These are phyloP conservation scores for Heliconius congener DNA, from an alignment of 1,140 invertebrate genomes.

Conservation along the genomic window DNA sequence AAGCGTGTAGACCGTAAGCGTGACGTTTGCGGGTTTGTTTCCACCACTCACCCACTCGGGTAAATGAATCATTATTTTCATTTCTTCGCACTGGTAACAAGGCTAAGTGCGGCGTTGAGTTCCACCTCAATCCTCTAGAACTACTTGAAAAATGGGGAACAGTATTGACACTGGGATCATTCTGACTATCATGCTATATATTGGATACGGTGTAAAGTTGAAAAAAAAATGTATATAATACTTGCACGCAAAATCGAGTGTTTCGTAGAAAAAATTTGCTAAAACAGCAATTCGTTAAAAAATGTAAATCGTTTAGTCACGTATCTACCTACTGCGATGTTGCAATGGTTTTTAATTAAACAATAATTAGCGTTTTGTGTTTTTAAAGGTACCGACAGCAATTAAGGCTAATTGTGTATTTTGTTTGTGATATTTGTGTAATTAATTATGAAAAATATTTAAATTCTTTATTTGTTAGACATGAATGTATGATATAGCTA, in stretches of 20 bases:
- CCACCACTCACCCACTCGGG: too few species aligned
- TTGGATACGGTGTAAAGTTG: too few species aligned
- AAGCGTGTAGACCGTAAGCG: neutral
- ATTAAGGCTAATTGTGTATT: conserved; percentile 29
- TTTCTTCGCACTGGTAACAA: too few species aligned
- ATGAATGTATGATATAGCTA: neutral
- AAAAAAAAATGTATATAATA: neutral
- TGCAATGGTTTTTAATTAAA: conserved; percentile 29
- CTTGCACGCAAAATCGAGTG: conserved; percentile 4
- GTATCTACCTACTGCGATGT: conserved; percentile 27
- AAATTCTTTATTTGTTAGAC: neutral
- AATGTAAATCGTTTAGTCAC: conserved; percentile 34
- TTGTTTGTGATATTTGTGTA: conserved; percentile 17
- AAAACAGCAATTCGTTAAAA: conserved; percentile 28
- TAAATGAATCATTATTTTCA: too few species aligned
- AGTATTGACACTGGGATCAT: too few species aligned
- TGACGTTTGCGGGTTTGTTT: neutral
- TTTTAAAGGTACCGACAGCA: conserved; percentile 30
- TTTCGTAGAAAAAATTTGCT: conserved; percentile 30
- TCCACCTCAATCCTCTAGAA: too few species aligned
- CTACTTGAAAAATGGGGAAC: too few species aligned
- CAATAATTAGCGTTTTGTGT: conserved; percentile 19
- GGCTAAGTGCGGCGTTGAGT: too few species aligned
- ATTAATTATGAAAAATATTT: neutral
- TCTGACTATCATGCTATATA: too few species aligned